phyloP scores from a whole-genome alignment of 2,888 invertebrate species.

The Sabellastarte sp. region DNA sequence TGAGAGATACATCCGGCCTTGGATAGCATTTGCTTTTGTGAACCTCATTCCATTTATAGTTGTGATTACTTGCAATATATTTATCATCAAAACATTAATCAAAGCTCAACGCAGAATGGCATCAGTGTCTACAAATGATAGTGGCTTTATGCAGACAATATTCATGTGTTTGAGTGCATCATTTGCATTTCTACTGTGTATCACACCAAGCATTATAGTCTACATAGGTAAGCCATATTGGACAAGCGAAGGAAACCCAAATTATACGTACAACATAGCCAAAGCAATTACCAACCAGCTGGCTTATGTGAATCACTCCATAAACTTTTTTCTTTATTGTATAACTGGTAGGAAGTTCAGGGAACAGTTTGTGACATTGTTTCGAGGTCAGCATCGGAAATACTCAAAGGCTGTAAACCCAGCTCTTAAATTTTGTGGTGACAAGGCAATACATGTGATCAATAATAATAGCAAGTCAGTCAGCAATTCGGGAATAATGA shows the following conservation, averaged over 20 bases:
- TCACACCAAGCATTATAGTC: constrained; percentile 30
- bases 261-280: constrained; percentile 24
- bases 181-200: constrained; percentile 28
- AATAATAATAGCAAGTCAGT: too few relatives aligned
- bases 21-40: constrained; percentile 29
- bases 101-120: background rate
- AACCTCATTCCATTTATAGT: constrained; percentile 22
- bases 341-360: constrained; percentile 31
- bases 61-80: constrained; percentile 25
- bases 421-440: too few relatives aligned
- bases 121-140: background rate
- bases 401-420: too few relatives aligned
- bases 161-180: constrained; percentile 32
- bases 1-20: constrained; percentile 27
- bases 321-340: constrained; percentile 34
- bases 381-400: too few relatives aligned
- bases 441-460: too few relatives aligned
- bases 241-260: too few relatives aligned
- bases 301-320: constrained; percentile 28
- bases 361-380: constrained; percentile 20
- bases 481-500: too few relatives aligned
- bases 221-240: constrained; percentile 32
- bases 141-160: constrained; percentile 28
- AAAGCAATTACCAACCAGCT: constrained; percentile 31
- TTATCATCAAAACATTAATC: constrained; percentile 25